These are phyloP conservation scores for Chelonus formosanus DNA, from an alignment of 2,888 invertebrate genomes.

Conservation along the genomic window DNA sequence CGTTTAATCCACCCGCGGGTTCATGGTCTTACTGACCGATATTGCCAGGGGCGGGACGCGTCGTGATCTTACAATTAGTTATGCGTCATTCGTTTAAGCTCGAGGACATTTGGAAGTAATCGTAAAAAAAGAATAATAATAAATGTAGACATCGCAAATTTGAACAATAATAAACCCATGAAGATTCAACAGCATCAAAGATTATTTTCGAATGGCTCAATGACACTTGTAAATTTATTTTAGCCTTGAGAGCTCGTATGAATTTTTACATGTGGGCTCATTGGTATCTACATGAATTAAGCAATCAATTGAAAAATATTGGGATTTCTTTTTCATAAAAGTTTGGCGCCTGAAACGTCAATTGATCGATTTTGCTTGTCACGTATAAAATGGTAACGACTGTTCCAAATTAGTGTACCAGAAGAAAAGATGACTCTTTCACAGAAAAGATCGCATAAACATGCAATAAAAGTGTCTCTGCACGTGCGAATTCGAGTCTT, in stretches of 20 bases:
- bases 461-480: constrained; percentile 33
- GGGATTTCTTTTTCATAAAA: background rate
- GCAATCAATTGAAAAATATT: constrained; percentile 17
- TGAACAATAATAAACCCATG: background rate
- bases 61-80: constrained; percentile 40
- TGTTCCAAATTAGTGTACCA: constrained; percentile 22
- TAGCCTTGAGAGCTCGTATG: background rate
- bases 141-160: background rate
- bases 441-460: constrained; percentile 25
- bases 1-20: background rate
- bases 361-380: constrained; percentile 18
- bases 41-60: constrained; percentile 24
- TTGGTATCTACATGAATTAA: constrained; percentile 12
- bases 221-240: constrained; percentile 20
- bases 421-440: constrained; percentile 23
- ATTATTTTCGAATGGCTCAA: constrained; percentile 13
- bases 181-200: background rate
- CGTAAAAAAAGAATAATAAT: too few relatives aligned
- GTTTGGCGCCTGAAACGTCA: background rate
- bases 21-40: constrained; percentile 21
- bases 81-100: constrained; percentile 28
- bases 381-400: background rate
- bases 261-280: constrained; percentile 1
- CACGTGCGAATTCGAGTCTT: constrained; percentile 32
- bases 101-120: background rate